Percentiles rank a stretch among this genome's conserved stretches.
These are phyloP conservation scores for Maniola hyperantus DNA, from an alignment of 2,888 invertebrate species.

Conservation along the genomic window DNA sequence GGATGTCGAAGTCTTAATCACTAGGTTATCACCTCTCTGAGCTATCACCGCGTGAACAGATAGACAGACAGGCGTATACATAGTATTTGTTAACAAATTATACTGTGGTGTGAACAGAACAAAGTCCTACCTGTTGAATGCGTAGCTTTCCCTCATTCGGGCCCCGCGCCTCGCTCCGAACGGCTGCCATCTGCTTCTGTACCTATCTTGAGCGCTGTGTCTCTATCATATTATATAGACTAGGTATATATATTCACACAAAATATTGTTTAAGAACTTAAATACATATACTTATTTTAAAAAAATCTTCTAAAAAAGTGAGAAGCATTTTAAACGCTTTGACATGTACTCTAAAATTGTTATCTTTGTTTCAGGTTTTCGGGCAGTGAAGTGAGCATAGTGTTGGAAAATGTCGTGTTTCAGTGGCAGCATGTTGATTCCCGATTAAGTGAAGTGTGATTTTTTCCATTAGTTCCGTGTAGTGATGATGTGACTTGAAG, in stretches of 20 bases:
- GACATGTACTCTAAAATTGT: conserved; percentile 17
- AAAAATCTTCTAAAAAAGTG: background rate
- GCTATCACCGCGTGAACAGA: too few species aligned
- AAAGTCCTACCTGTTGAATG: conserved; percentile 45
- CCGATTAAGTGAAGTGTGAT: conserved; percentile 59
- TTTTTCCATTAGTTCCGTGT: conserved; percentile 24
- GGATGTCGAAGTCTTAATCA: too few species aligned
- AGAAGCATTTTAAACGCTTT: conserved; percentile 3
- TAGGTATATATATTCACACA: background rate
- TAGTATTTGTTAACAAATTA: conserved; percentile 33
- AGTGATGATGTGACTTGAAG: conserved; percentile 47
- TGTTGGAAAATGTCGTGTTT: conserved; percentile 63
- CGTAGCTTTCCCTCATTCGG: conserved; percentile 42
- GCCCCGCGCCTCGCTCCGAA: conserved; percentile 40
- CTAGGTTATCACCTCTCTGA: too few species aligned
- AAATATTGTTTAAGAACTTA: background rate
- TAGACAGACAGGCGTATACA: too few species aligned
- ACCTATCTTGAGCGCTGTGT: background rate
- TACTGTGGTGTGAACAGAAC: conserved; percentile 26
- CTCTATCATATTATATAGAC: background rate
- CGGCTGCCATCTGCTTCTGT: conserved; percentile 34
- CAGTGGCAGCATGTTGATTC: conserved; percentile 66
- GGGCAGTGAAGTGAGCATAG: conserved; percentile 32
- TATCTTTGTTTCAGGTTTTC: conserved; percentile 46
- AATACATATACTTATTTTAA: background rate